Evolutionary conservation across 2,888 invertebrate species (phyloP).

Genomic region (Galeopsomyia nigrocyanea): DNA sequence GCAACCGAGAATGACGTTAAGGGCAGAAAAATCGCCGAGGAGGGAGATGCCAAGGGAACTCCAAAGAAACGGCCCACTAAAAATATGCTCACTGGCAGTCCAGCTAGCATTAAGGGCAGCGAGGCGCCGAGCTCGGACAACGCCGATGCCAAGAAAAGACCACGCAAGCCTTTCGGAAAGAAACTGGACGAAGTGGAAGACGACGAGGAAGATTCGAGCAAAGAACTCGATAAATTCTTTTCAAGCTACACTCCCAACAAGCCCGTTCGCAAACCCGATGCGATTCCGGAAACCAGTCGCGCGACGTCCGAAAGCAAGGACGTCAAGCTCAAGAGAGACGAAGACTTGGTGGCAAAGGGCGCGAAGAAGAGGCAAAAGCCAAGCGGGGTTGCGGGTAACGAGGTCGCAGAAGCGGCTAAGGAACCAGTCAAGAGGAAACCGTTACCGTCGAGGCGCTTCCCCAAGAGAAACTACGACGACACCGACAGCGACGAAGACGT

Average conservation of each 20-base stretch:
- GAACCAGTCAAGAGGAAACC: conserved; percentile 31
- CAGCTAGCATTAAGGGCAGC: conserved; percentile 7
- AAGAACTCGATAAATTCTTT: conserved; percentile 65
- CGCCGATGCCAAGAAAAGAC: conserved; percentile 56
- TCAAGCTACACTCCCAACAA: conserved; percentile 63
- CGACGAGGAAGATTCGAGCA: conserved; percentile 21
- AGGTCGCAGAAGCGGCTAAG: conserved; percentile 25
- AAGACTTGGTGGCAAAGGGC: conserved; percentile 38
- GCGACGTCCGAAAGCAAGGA: not conserved
- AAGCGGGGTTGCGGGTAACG: not conserved
- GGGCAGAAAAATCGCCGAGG: conserved; percentile 61
- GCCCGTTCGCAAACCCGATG: too few relatives aligned
- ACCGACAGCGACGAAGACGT: conserved; percentile 11
- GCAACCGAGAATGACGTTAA: conserved; percentile 56
- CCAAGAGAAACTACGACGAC: conserved; percentile 33
- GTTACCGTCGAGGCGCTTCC: conserved; percentile 33
- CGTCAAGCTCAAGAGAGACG: conserved; percentile 54
- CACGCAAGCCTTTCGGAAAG: conserved; percentile 56
- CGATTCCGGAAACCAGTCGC: conserved; percentile 2
- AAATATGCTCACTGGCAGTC: conserved; percentile 17
- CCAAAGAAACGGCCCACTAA: conserved; percentile 63
- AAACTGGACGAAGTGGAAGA: conserved; percentile 54
- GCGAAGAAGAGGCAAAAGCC: conserved; percentile 39
- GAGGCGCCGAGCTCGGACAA: conserved; percentile 20
- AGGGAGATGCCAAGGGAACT: conserved; percentile 58